Base-by-base conservation (phyloP, 2,888 invertebrate species). In the Polylopha cassiicola region DNA sequence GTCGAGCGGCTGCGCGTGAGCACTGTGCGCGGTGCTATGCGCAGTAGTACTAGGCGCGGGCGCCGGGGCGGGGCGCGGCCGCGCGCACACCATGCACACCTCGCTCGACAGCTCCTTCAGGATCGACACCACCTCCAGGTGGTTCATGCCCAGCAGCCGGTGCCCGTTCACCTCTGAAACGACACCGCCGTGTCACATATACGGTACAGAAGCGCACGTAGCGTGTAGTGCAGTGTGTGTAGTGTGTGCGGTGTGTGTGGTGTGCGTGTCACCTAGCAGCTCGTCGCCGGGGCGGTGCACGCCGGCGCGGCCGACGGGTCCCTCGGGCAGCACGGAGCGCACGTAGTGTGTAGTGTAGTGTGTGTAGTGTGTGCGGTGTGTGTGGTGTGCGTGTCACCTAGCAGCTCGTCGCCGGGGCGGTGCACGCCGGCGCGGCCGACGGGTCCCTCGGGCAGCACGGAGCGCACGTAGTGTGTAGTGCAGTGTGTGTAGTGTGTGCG, bases 381-480 rank as follows among this genome's bases (percentile, higher is more conserved):
- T 1, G 30, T n/a, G n/a, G n/a, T n/a, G n/a, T n/a, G n/a, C n/a
- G n/a, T n/a, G 23, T 58, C 71, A 86, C 86, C 89, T 7, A 99
- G 87, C 43, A 99, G 87, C 78, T 99, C 99, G 77, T 99, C 99
- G 1, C 98, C 98, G 7, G 97, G 95, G 51, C 92, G 90, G 18
- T 99, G 89, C 29, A 91, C 90, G 3, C 91, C 94, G 64, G 97
- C 97, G 51, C 93, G 90, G 3, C 98, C 99, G 2, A 99, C 98
- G 0, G 99, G 99, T 1, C 99, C 99, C 75, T 98, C 97, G n/a
- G 95, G 92, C 58, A 99, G 87, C 60, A 99, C 97, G 36, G 97
- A 97, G 53, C 99, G 91, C 65, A 99, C 98, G 77, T 98, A 99
- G 86, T 99, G 99, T n/a, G n/a, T n/a, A n/a, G n/a, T n/a, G n/a